Conservation (phyloP, 2,888 invertebrate genomes). For the Mythimna vitellina region DNA sequence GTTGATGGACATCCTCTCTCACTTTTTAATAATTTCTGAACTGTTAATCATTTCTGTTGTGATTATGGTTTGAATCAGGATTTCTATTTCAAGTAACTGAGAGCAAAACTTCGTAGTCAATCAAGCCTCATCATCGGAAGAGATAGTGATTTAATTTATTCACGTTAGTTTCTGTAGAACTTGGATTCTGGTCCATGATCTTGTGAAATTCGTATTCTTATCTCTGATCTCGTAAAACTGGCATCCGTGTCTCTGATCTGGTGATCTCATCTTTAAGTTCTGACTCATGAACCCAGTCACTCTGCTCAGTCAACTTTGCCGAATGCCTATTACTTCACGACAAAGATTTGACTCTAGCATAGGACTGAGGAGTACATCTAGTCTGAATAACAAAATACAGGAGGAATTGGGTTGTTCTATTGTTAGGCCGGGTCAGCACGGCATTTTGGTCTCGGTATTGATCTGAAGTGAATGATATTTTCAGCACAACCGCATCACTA, state of each 20-base stretch:
- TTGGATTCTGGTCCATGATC: too few species aligned
- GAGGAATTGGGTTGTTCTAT: slow-evolving; percentile 53
- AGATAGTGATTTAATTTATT: too few species aligned
- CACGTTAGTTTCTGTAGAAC: too few species aligned
- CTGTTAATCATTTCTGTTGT: neutral
- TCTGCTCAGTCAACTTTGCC: neutral
- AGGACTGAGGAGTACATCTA: slow-evolving; percentile 14
- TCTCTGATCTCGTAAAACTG: neutral
- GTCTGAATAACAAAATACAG: slow-evolving; percentile 25
- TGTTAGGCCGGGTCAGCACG: slow-evolving; percentile 52
- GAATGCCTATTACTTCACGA: neutral
- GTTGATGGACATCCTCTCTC: neutral
- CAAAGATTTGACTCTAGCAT: neutral
- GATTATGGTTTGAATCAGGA: neutral
- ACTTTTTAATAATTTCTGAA: neutral
- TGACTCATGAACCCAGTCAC: neutral
- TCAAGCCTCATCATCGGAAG: neutral
- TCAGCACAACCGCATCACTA: slow-evolving; percentile 42
- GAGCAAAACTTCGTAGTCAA: neutral
- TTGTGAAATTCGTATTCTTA: too few species aligned
- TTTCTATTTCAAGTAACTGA: neutral
- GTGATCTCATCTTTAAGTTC: too few species aligned
- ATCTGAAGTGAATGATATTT: slow-evolving; percentile 56
- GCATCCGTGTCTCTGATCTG: neutral
- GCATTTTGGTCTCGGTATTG: slow-evolving; percentile 53